Evolutionary conservation across 2,888 invertebrate species (phyloP), one percentile per base, ranked within the genome.

Genomic region (Drosophila limbata): DNA sequence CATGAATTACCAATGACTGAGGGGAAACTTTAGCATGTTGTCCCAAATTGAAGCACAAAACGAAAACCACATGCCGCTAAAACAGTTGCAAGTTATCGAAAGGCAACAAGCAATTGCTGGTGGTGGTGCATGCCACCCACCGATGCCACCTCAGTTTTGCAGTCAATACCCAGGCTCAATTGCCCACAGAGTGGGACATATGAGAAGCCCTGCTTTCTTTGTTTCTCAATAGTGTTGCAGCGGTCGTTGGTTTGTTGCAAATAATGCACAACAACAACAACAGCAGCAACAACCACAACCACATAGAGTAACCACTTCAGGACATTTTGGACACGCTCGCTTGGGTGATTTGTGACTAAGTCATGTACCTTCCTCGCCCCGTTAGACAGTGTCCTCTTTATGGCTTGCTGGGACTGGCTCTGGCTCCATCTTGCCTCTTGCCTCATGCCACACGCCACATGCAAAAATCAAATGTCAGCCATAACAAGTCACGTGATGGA

Each of bases 391-490:
- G 5, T 11, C 5, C 13, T 47, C 45, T 28, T n/a, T 47, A n/a
- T 31, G 28, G 13, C 21, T 15, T 53, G 15, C 28, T 39, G 21
- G 37, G 42, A 10, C 15, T 25, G 19, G 15, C 15, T 25, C 47
- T 10, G 57, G 17, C 37, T 57, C n/a, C 57, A 44, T 55, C 47
- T 67, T 67, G 60, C 45, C 44, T 40, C 37, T 17, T 39, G 33
- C 39, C 25, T 3, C 42, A 56, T 45, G 61, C 44, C 67, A 42
- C 77, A 79, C 76, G 71, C 71, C 67, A 47, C 77, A 79, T 79
- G 71, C 71, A 70, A 81, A 80, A 75, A 75, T 78, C 81, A 75
- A 70, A 72, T 72, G 79, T 72, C 73, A 79, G 66, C 56, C 64
- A 52, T 69, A 77, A 79, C 73, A 77, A 73, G 69, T 77, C 77